These are phyloP conservation scores for Ochotona princeps DNA, from an alignment of 2,113 vertebrate species.

Conservation along the genomic window DNA sequence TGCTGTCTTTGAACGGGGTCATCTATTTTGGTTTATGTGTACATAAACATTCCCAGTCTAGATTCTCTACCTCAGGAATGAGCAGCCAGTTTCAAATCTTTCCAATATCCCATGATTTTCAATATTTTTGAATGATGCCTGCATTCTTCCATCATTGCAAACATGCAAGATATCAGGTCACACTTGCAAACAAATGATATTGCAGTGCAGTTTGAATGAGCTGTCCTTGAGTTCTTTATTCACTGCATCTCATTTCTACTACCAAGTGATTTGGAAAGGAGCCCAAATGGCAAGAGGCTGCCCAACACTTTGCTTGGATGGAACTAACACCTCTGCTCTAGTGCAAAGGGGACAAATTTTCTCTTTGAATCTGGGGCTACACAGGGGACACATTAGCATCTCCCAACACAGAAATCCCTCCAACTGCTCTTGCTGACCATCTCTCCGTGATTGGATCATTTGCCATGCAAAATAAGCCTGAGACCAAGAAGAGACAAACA, in stretches of 20 bases:
- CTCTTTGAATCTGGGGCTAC: slow-evolving; percentile 25
- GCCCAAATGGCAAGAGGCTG: neutral
- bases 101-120: neutral
- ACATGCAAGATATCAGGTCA: neutral
- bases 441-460: slow-evolving; percentile 43
- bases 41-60: slow-evolving; percentile 70
- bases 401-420: neutral
- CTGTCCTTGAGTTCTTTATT: slow-evolving; percentile 35
- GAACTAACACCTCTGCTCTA: slow-evolving; percentile 20
- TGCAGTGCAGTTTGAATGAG: neutral
- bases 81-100: neutral
- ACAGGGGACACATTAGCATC: neutral
- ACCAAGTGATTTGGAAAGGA: slow-evolving; percentile 58
- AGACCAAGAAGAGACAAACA: neutral
- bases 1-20: slow-evolving; percentile 71
- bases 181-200: neutral
- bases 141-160: neutral
- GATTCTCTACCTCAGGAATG: neutral
- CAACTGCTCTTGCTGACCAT: neutral
- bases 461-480: neutral
- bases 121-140: neutral
- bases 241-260: slow-evolving; percentile 28
- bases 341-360: slow-evolving; percentile 44
- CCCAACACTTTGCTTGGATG: neutral
- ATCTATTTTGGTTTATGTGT: slow-evolving; percentile 75